phyloP scores from a whole-genome alignment of 2,797 vertebrate species.

The Scleropages formosus region DNA sequence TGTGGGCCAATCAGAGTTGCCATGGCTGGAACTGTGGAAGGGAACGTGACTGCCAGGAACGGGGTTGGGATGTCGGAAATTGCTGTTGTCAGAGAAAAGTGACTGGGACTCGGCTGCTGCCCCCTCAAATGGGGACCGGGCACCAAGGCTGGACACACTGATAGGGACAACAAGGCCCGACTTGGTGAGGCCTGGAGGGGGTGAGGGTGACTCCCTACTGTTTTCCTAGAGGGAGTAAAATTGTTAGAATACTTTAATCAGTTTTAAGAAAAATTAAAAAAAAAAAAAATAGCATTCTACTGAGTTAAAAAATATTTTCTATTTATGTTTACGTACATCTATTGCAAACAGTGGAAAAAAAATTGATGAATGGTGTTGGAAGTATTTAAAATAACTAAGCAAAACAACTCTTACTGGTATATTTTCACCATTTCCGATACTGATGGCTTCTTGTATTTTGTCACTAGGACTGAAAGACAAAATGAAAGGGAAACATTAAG shows the following conservation, averaged over 20 bases:
- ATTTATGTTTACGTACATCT: background rate
- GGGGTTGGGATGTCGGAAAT: conserved; percentile 84
- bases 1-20: conserved; percentile 81
- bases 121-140: conserved; percentile 82
- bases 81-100: conserved; percentile 79
- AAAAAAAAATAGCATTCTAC: background rate
- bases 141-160: conserved; percentile 79
- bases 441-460: conserved; percentile 89
- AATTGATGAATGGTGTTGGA: background rate
- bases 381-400: background rate
- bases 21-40: conserved; percentile 78
- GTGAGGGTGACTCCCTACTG: conserved; percentile 79
- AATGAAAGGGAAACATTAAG: background rate
- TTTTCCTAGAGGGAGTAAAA: conserved; percentile 62
- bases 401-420: conserved; percentile 76
- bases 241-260: background rate
- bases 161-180: conserved; percentile 77
- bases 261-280: background rate
- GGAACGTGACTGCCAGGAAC: conserved; percentile 80
- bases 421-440: conserved; percentile 92
- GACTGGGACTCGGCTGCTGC: conserved; percentile 84
- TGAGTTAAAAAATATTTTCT: background rate
- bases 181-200: conserved; percentile 80
- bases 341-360: background rate
- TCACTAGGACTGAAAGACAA: conserved; percentile 80